phyloP scores from a whole-genome alignment of 2,888 invertebrate genomes.

The Ditylenchus weischeri region DNA sequence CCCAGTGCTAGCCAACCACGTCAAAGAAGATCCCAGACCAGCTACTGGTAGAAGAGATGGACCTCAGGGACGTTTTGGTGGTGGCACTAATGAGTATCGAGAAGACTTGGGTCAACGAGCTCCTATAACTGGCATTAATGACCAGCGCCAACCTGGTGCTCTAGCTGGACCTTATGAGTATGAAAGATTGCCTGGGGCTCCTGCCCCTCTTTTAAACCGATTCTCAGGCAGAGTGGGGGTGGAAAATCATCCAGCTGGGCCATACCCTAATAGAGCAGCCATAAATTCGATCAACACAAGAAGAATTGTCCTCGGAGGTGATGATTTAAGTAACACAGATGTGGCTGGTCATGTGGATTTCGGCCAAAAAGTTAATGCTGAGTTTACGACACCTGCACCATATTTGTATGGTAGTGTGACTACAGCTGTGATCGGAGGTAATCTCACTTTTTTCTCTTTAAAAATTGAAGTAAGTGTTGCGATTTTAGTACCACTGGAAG shows the following conservation, averaged over 20 bases:
- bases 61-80: constrained; percentile 29
- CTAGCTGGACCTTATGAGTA: not conserved
- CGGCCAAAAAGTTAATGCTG: not conserved
- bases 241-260: not conserved
- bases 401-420: constrained; percentile 4
- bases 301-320: not conserved
- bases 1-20: constrained; percentile 24
- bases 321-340: constrained; percentile 5
- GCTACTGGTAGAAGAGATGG: constrained; percentile 28
- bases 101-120: constrained; percentile 25
- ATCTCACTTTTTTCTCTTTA: not conserved
- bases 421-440: constrained; percentile 9
- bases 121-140: constrained; percentile 22
- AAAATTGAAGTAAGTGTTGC: not conserved
- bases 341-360: constrained; percentile 4
- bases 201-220: constrained; percentile 4
- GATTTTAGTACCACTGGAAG: not conserved
- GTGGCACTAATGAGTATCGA: constrained; percentile 31
- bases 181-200: not conserved
- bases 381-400: constrained; percentile 7
- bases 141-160: constrained; percentile 14
- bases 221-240: not conserved
- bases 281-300: too few species aligned
- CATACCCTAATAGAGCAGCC: not conserved
- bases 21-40: constrained; percentile 29